Evolutionary conservation across 2,113 vertebrate genomes (phyloP).

Genomic region (Tachuris rubrigastra): DNA sequence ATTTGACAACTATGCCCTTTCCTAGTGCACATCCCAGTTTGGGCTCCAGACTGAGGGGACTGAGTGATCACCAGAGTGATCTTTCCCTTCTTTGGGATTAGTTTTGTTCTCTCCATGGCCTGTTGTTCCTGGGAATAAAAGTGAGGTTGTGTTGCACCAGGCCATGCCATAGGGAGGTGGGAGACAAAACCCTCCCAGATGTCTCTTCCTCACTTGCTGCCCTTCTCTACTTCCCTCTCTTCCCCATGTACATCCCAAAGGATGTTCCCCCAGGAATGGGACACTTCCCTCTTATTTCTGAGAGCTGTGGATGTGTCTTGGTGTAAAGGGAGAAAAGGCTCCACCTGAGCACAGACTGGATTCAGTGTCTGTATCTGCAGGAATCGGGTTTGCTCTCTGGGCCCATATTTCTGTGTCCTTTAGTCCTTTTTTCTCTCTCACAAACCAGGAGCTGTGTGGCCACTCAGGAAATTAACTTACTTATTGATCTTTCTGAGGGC

Average conservation of each 20-base stretch:
- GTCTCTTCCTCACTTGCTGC: not conserved
- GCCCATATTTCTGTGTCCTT: not conserved
- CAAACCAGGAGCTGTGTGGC: not conserved
- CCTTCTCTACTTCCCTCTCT: not conserved
- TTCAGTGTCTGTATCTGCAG: not conserved
- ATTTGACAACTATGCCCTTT: not conserved
- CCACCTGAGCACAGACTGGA: not conserved
- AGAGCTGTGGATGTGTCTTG: not conserved
- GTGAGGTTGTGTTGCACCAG: not conserved
- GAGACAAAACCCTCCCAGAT: not conserved
- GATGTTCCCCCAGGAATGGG: not conserved
- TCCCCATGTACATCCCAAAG: fast-evolving
- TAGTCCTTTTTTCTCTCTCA: not conserved
- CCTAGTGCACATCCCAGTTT: not conserved
- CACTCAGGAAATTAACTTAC: slow-evolving; percentile 57
- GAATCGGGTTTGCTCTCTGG: not conserved
- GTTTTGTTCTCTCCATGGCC: not conserved
- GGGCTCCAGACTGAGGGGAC: fast-evolving
- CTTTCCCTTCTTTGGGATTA: no score
- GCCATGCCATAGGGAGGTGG: not conserved
- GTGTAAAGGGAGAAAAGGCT: not conserved
- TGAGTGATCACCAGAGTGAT: fast-evolving
- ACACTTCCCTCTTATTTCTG: not conserved
- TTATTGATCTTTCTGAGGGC: slow-evolving; percentile 47
- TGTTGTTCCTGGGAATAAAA: not conserved